phyloP scores from a whole-genome alignment of 2,113 vertebrate species.

The Balaenoptera acutorostrata region DNA sequence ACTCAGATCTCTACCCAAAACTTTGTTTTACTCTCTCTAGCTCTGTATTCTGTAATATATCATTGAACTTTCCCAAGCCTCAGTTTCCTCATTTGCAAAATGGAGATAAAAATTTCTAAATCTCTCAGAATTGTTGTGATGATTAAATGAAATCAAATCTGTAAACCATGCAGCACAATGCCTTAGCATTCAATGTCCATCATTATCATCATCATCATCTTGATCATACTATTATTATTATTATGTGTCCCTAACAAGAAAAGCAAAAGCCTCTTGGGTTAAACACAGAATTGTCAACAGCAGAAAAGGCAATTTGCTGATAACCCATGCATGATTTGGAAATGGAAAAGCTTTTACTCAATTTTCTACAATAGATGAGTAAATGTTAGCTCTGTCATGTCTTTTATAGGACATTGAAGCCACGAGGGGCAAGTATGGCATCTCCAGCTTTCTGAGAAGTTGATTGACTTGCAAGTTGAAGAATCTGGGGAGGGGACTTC shows the following conservation, averaged over 20 bases:
- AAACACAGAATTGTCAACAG: constrained; percentile 8
- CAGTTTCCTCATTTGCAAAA: constrained; percentile 24
- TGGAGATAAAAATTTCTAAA: background rate
- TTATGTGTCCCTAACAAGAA: background rate
- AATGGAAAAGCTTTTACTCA: constrained; percentile 36
- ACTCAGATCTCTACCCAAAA: background rate
- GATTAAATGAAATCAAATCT: background rate
- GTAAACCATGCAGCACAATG: background rate
- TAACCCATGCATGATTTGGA: constrained; percentile 41
- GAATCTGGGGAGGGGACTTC: background rate
- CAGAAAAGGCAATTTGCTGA: constrained; percentile 11
- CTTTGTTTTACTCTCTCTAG: background rate
- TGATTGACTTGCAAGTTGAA: background rate
- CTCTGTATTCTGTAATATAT: background rate
- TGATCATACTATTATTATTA: background rate
- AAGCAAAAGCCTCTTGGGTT: constrained; percentile 15
- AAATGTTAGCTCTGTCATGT: background rate
- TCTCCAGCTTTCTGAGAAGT: background rate
- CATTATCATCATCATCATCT: background rate
- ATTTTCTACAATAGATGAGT: constrained; percentile 23
- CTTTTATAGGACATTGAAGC: background rate
- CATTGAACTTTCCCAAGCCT: background rate
- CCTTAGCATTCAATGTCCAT: background rate
- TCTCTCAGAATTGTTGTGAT: background rate
- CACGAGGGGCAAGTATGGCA: background rate